Evolutionary conservation across 2,888 invertebrate species (phyloP), one percentile per base, ranked within the genome.

Genomic region (Drosophila barbarae): DNA sequence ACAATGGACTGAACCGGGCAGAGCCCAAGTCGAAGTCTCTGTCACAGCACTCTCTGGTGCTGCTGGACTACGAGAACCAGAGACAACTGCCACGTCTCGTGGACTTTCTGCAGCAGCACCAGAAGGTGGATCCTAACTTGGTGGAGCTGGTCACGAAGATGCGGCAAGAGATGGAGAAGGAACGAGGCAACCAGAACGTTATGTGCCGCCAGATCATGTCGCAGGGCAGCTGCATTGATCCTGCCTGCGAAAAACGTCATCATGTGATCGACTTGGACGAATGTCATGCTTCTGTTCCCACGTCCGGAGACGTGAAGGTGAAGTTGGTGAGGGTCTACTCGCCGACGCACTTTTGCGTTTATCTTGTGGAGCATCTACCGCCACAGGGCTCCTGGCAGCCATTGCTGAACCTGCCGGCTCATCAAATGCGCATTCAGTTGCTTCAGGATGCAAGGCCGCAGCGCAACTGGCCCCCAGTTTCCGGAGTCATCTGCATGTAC

Each of bases 261-360:
- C 59, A 72, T 10, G 12, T 36, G 8, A 12, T 15, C 12, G 35
- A 41, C 1, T 8, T 34, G 2, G 83, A 78, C 46, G 50, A 32
- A 1, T 15, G 42, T 15, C n/a, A 65, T n/a, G 10, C 38, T 1
- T 6, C 34, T 8, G 4, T 71, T n/a, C 71, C 77, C 7, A 2
- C 13, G 0, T 26, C 39, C 9, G 80, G 83, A 0, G 75, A 78
- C 26, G 61, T 78, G 0, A 78, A 78, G 32, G 38, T 78, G 5
- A 41, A 66, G 26, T 15, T 78, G 3, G 12, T 77, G 1, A 50
- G 38, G 0, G 57, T 69, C 13, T 77, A 77, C 32, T 65, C 77
- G 4, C 77, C 77, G 0, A 54, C 57, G 0, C 77, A 78, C 41
- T 80, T 72, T 28, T 72, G 80, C 35, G 83, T 83, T 12, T 68